Evolutionary conservation across 2,113 vertebrate genomes (phyloP).

Genomic region (Microcebus jonahi): DNA sequence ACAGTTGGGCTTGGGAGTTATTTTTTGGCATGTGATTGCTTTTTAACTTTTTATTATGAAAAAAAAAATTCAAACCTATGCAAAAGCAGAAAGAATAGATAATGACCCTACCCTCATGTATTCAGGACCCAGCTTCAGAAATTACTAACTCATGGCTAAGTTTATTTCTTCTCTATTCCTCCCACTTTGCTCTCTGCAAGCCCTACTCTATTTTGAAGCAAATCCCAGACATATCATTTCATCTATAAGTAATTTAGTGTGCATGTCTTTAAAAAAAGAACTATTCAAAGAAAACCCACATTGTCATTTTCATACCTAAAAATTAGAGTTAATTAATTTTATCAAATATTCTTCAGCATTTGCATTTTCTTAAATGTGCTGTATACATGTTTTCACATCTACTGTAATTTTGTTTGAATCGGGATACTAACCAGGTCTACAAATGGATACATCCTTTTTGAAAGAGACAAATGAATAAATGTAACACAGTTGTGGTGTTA

Average conservation of each 20-base stretch:
- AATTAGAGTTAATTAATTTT: background rate
- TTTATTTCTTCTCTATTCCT: background rate
- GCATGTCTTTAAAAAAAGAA: background rate
- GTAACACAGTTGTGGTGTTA: background rate
- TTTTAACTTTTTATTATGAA: constrained; percentile 72
- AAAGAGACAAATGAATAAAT: background rate
- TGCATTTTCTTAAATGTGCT: background rate
- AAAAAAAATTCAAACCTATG: constrained; percentile 36
- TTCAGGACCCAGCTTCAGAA: background rate
- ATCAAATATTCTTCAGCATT: background rate
- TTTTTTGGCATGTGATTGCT: constrained; percentile 62
- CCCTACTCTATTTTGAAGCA: background rate
- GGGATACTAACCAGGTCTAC: background rate
- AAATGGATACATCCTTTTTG: background rate
- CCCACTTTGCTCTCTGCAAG: background rate
- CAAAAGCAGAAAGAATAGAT: constrained; percentile 36
- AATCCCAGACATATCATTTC: background rate
- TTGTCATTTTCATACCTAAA: constrained; percentile 25
- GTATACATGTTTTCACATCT: background rate
- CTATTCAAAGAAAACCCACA: background rate
- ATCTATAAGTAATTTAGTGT: background rate
- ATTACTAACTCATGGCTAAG: background rate
- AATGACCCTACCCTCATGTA: background rate
- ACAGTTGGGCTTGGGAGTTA: constrained; percentile 29
- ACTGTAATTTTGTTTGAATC: background rate